Evolutionary conservation across 2,797 vertebrate genomes (phyloP).

Genomic region (Chaenodraco wilsoni): DNA sequence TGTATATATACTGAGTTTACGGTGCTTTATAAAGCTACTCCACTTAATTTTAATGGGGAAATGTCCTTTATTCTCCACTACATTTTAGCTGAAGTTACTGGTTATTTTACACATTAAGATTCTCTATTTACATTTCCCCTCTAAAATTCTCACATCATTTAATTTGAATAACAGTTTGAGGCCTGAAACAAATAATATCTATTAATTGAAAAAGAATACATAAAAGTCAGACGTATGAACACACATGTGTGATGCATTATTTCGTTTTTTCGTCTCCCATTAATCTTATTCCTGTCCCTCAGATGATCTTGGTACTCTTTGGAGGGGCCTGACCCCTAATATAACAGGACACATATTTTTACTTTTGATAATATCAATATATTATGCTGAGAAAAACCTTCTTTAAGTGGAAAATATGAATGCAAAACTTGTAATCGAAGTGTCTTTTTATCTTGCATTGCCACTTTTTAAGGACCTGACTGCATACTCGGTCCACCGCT

Average conservation of each 20-base stretch:
- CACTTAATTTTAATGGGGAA: neutral
- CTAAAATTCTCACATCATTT: neutral
- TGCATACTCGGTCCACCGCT: neutral
- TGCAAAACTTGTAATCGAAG: no score
- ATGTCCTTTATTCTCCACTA: neutral
- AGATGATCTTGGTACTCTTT: neutral
- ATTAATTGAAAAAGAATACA: constrained; percentile 8
- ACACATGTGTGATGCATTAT: neutral
- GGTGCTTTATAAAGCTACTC: neutral
- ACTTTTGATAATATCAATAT: no score
- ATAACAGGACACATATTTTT: no score
- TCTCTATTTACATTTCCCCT: neutral
- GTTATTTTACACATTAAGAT: neutral
- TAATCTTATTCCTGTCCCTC: neutral
- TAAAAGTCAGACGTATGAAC: neutral
- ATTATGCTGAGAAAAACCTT: no score
- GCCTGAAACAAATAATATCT: no score
- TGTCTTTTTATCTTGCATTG: no score
- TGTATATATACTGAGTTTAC: no score
- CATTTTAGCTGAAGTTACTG: neutral
- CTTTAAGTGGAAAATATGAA: no score
- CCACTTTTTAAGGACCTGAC: neutral
- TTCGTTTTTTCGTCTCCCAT: neutral
- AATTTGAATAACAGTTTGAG: neutral
- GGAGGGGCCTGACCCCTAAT: no score